Conservation (phyloP, 2,113 vertebrate genomes). For the Peucedramus taeniatus region DNA sequence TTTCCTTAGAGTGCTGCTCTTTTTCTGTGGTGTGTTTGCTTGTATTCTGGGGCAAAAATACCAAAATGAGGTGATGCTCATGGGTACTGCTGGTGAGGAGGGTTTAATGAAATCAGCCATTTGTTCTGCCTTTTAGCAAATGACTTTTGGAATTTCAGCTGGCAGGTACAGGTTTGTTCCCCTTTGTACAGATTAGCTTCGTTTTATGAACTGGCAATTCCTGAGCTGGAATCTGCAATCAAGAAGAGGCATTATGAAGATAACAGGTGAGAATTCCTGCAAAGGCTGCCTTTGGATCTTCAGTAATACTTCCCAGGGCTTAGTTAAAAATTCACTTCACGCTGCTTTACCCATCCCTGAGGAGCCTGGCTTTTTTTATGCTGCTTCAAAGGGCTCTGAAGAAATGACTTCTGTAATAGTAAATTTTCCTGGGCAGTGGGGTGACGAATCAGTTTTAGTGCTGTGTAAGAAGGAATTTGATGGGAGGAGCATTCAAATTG, state of each 20-base stretch:
- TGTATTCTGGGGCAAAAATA: not conserved
- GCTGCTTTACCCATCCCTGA: not conserved
- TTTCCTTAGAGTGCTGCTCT: not conserved
- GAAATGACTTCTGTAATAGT: not conserved
- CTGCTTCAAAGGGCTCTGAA: not conserved
- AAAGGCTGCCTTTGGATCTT: not conserved
- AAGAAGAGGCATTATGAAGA: slow-evolving; percentile 86
- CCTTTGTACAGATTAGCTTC: slow-evolving; percentile 79
- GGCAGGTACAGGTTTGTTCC: not conserved
- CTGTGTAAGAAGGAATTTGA: not conserved
- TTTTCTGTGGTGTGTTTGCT: not conserved
- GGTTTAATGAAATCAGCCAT: not conserved
- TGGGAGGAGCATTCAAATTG: not conserved
- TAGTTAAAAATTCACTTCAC: not conserved
- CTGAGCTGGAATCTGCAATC: slow-evolving; percentile 89
- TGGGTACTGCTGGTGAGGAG: not conserved
- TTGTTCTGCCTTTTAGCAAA: not conserved
- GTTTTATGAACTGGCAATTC: slow-evolving; percentile 86
- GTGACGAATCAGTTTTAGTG: not conserved
- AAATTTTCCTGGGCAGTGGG: not conserved
- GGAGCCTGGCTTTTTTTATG: not conserved
- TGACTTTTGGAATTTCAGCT: not conserved
- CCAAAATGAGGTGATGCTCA: not conserved
- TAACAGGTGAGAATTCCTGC: slow-evolving; percentile 70
- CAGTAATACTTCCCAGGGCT: not conserved